Conservation (phyloP, 2,113 vertebrate genomes). For the Ia io region DNA sequence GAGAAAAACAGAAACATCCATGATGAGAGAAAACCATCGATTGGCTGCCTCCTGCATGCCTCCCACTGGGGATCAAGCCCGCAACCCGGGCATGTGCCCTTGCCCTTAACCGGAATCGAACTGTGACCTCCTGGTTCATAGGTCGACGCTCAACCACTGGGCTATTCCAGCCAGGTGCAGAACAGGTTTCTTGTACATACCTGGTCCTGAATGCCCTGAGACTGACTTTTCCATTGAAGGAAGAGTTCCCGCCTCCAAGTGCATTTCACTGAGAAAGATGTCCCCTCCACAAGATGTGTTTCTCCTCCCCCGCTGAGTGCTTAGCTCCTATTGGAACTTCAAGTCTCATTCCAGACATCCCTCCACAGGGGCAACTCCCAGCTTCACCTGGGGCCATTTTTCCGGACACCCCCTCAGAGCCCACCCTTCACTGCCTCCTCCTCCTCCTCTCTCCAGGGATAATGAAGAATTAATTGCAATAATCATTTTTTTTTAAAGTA, state of each 20-base stretch:
- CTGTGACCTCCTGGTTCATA: too few relatives aligned
- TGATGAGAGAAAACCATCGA: too few relatives aligned
- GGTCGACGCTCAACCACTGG: too few relatives aligned
- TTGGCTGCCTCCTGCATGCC: too few relatives aligned
- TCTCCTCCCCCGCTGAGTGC: not conserved
- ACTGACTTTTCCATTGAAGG: not conserved
- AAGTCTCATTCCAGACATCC: not conserved
- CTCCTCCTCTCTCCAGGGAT: not conserved
- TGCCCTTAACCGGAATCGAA: too few relatives aligned
- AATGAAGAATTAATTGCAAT: not conserved
- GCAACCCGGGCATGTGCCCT: too few relatives aligned
- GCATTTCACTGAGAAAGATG: not conserved
- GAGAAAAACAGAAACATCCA: too few relatives aligned
- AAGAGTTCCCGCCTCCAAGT: not conserved
- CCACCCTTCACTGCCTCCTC: too few relatives aligned
- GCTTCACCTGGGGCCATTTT: not conserved
- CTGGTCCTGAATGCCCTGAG: not conserved
- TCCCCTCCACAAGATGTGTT: not conserved
- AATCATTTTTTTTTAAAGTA: not conserved
- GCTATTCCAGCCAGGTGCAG: too few relatives aligned
- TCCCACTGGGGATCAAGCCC: too few relatives aligned
- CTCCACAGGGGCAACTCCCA: rapidly evolving
- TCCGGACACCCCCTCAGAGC: not conserved
- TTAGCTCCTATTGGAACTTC: not conserved
- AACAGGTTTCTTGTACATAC: not conserved